Evolutionary conservation across 1,140 invertebrate species (phyloP).

Genomic region (Drosophila littoralis): DNA sequence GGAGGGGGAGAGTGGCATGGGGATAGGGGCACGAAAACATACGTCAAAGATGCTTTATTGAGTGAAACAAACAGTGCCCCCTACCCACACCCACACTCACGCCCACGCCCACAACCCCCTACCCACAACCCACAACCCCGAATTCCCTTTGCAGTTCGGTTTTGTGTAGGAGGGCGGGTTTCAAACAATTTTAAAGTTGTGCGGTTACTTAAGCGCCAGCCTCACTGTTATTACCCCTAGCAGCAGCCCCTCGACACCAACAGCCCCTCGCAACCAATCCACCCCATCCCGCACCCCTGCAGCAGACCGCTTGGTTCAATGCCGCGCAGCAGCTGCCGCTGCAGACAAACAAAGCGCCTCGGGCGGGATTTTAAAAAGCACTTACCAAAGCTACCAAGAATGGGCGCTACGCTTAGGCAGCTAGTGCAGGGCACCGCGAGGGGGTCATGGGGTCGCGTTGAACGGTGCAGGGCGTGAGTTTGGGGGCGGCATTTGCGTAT

Average conservation of each 20-base stretch:
- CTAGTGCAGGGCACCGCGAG: constrained; percentile 1
- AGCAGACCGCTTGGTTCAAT: constrained; percentile 26
- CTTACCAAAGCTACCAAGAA: constrained; percentile 65
- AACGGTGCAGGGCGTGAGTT: not conserved
- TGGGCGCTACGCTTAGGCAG: constrained; percentile 3
- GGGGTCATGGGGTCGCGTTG: not conserved
- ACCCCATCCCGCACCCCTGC: not conserved
- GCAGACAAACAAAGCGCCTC: constrained; percentile 73
- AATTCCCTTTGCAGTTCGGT: not conserved
- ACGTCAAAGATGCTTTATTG: constrained; percentile 79
- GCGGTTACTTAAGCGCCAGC: constrained; percentile 64
- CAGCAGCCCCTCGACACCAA: not conserved
- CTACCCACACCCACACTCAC: not conserved
- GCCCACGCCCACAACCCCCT: not conserved
- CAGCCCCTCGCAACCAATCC: not conserved
- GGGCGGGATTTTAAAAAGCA: constrained; percentile 79
- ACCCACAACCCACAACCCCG: not conserved
- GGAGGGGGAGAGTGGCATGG: not conserved
- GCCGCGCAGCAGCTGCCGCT: constrained; percentile 61
- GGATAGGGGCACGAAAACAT: constrained; percentile 36
- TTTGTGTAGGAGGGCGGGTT: constrained; percentile 22
- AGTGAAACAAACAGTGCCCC: constrained; percentile 70
- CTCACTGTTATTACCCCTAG: constrained; percentile 38
- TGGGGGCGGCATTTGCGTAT: constrained; percentile 2
- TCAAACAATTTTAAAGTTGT: constrained; percentile 78